A percentile compares a stretch with the other conserved stretches of the same genome.
These are phyloP conservation scores for Aselliscus stoliczkanus DNA, from an alignment of 2,797 vertebrate species.

Conservation along the genomic window DNA sequence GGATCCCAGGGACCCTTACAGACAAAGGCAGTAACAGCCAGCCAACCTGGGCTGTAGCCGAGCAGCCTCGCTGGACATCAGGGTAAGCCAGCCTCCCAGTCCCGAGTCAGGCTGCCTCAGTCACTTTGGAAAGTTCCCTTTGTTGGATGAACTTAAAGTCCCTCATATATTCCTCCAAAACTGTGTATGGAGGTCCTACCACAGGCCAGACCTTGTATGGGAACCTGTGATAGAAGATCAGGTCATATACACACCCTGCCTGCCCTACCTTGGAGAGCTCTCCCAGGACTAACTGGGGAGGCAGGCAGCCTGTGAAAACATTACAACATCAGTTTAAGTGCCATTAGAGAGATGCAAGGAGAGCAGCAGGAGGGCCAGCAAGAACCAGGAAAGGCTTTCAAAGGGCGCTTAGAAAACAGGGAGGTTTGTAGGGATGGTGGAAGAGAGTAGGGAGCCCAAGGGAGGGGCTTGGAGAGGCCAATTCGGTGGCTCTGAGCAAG, in stretches of 20 bases:
- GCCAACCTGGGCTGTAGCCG: neutral
- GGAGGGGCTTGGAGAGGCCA: no score
- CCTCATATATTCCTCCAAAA: neutral
- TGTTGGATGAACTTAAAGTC: neutral
- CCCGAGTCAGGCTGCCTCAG: neutral
- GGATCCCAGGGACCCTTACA: neutral
- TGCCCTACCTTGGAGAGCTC: neutral
- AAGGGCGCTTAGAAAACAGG: neutral
- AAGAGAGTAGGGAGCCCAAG: neutral
- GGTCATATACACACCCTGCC: neutral
- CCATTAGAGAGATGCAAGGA: neutral
- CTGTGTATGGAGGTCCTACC: neutral
- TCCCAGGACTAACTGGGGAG: neutral
- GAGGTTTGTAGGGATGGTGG: neutral
- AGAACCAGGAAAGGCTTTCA: neutral
- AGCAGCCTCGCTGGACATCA: neutral
- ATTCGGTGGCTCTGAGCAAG: neutral
- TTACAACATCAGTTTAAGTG: rapidly evolving
- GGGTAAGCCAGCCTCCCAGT: rapidly evolving
- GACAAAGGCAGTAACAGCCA: neutral
- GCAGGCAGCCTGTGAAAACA: neutral
- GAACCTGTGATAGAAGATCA: no score
- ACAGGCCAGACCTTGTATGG: neutral
- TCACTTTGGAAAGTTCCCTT: neutral
- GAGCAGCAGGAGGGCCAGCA: no score